Base-by-base conservation (phyloP, 2,888 invertebrate genomes). In the Nomada lathburiana region DNA sequence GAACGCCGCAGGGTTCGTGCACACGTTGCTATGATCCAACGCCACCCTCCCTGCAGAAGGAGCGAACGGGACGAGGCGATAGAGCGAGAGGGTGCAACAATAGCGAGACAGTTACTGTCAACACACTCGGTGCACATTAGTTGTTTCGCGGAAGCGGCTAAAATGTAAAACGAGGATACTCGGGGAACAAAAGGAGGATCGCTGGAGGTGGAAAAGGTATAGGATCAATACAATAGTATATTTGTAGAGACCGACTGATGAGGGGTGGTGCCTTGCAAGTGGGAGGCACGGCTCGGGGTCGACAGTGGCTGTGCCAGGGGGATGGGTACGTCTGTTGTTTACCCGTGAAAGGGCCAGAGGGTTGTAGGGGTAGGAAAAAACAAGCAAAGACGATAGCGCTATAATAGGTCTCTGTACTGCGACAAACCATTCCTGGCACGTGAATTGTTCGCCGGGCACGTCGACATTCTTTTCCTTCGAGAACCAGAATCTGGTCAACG, bases 181-280 rank as follows among this genome's bases (percentile, higher is more conserved):
- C 81, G 82, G 81, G 62, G 90, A 92, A 92, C 91, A 92, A 92
- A 92, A 92, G 92, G 88, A 89, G 79, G 47, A 72, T 64, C 67
- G 84, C 65, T 79, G 82, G 77, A 80, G 87, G 85, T 82, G 86
- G 87, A 84, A 86, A 89, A 88, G 87, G 87, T 83, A 86, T 88
- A 86, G 92, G 92, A 92, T 92, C 92, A 88, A 92, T 92, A 92
- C 92, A 92, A 92, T 92, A 90, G 91, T 91, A 88, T 91, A 91
- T 92, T 92, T 92, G 91, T 89, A 90, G 86, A 89, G 88, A 87
- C 85, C 90, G 91, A 91, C 91, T 90, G 90, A 91, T 91, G 92
- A 92, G 92, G 89, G 89, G 88, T 87, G 90, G 88, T 86, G 82
- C 87, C 88, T 89, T 87, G 87, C 86, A 85, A 88, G 90, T 86